Percentiles rank a stretch among this genome's conserved stretches.
Evolutionary conservation across 2,113 vertebrate species (phyloP).

Genomic region (Sceloporus tristichus): DNA sequence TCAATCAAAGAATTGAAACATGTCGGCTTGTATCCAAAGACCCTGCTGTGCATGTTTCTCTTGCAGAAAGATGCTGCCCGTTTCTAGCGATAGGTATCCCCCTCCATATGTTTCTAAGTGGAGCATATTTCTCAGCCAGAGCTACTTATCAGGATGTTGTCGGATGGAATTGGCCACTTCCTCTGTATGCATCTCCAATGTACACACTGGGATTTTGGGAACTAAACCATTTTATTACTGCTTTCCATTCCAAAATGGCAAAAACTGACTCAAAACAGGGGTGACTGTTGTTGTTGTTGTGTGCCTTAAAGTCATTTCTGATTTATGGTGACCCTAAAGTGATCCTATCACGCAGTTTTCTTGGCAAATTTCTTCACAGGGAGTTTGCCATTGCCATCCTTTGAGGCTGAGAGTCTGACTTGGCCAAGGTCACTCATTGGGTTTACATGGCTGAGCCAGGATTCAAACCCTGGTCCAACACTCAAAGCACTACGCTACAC

Average conservation of each 20-base stretch:
- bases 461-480: no score
- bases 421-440: no score
- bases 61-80: not conserved
- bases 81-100: not conserved
- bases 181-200: not conserved
- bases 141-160: not conserved
- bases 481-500: no score
- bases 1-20: not conserved
- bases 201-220: not conserved
- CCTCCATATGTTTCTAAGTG: not conserved
- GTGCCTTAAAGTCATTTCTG: no score
- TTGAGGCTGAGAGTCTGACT: no score
- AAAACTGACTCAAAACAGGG: not conserved
- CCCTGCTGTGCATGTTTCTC: conserved; percentile 1
- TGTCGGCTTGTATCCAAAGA: not conserved
- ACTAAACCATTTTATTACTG: not conserved
- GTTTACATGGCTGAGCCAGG: no score
- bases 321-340: no score
- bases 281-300: no score
- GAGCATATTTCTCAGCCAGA: not conserved
- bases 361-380: no score
- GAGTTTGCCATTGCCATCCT: no score
- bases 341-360: no score
- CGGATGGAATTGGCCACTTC: not conserved
- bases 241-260: not conserved